Percentiles rank a stretch among this genome's conserved stretches.
Conservation (phyloP, 2,797 vertebrate genomes). For the Sparidentex hasta region DNA sequence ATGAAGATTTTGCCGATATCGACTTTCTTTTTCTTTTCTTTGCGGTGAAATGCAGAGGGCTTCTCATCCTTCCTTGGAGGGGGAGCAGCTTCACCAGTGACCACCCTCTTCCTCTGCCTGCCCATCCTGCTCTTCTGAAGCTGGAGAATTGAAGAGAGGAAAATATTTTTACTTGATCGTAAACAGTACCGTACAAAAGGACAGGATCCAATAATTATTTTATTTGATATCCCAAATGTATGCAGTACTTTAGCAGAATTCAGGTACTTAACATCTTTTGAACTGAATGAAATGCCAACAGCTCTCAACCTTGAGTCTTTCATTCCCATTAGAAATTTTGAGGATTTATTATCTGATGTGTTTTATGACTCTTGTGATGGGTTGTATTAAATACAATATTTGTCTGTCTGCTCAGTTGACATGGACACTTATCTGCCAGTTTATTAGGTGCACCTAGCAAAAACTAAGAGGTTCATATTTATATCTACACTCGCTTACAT, state of each 20-base stretch:
- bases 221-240: not conserved
- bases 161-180: not conserved
- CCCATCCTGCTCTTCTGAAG: slow-evolving; percentile 83
- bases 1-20: slow-evolving; percentile 88
- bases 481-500: not conserved
- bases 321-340: not conserved
- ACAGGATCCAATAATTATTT: not conserved
- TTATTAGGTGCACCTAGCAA: not conserved
- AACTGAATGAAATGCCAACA: not conserved
- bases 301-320: not conserved
- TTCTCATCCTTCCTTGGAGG: slow-evolving; percentile 84
- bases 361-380: too few relatives aligned
- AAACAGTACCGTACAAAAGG: not conserved
- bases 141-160: slow-evolving; percentile 34
- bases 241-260: not conserved
- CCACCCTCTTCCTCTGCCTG: slow-evolving; percentile 86
- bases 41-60: slow-evolving; percentile 77
- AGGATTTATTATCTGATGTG: too few relatives aligned
- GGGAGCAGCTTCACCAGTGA: slow-evolving; percentile 77
- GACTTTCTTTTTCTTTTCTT: slow-evolving; percentile 88
- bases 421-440: too few relatives aligned
- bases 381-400: too few relatives aligned
- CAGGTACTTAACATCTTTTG: not conserved
- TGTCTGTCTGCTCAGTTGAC: too few relatives aligned
- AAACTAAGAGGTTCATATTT: not conserved